A percentile compares a stretch with the other conserved stretches of the same genome.
phyloP scores from a whole-genome alignment of 1,140 invertebrate genomes.

The Lamellibrachia luymesi region DNA sequence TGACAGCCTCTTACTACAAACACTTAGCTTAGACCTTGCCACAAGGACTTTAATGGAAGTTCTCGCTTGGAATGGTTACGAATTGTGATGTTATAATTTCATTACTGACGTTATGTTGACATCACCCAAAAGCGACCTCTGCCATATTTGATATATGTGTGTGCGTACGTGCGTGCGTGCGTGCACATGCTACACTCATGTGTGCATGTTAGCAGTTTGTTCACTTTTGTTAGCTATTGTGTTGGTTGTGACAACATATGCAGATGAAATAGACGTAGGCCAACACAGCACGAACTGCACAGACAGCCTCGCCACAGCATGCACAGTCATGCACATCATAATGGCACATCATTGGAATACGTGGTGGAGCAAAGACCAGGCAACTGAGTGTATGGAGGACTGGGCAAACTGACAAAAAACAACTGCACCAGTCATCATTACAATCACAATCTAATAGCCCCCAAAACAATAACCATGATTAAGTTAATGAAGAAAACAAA shows the following conservation, averaged over 20 bases:
- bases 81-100: neutral
- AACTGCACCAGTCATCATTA: neutral
- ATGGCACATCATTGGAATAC: neutral
- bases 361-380: neutral
- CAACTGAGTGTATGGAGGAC: neutral
- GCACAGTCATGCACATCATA: neutral
- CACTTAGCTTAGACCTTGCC: neutral
- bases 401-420: neutral
- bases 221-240: neutral
- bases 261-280: neutral
- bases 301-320: neutral
- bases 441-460: neutral
- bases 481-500: neutral
- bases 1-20: neutral
- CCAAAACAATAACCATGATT: neutral
- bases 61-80: neutral
- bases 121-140: neutral
- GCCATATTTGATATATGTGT: neutral
- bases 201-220: neutral
- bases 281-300: neutral
- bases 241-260: neutral
- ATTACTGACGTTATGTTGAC: neutral
- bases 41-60: neutral
- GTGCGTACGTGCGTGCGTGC: too few relatives aligned
- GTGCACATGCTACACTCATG: neutral